These are phyloP conservation scores for Malurus leucopterus DNA, from an alignment of 2,797 vertebrate genomes.

Conservation along the genomic window DNA sequence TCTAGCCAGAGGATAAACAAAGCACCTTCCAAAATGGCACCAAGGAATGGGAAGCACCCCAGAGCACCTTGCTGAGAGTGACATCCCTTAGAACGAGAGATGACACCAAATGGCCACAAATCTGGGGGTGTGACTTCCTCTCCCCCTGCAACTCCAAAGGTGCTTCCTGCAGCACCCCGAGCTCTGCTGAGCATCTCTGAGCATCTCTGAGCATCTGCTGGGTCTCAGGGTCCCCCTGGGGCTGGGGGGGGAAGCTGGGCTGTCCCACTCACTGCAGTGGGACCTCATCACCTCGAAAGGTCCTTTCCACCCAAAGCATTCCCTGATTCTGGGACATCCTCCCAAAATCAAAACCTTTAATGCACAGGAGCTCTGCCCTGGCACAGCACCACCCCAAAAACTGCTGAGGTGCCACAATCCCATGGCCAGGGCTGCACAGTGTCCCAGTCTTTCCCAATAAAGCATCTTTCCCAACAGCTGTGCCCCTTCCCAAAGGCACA, in stretches of 20 bases:
- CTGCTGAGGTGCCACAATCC: not conserved
- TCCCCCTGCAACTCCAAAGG: not conserved
- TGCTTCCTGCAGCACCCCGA: accelerated
- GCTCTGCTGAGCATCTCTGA: not conserved
- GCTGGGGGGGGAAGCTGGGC: not conserved
- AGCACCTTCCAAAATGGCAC: not conserved
- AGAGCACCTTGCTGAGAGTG: not conserved
- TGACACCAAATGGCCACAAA: not conserved
- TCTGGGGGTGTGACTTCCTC: accelerated
- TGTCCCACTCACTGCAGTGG: not conserved
- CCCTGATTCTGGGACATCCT: not conserved
- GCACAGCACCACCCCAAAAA: not conserved
- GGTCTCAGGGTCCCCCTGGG: accelerated
- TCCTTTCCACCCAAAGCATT: not conserved
- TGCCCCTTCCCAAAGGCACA: not conserved
- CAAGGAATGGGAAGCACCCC: not conserved
- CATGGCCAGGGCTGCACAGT: accelerated
- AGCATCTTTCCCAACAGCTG: not conserved
- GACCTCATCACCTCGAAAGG: not conserved
- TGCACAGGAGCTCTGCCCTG: accelerated
- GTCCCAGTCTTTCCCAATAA: not conserved
- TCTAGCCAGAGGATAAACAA: not conserved
- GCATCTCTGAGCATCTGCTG: not conserved
- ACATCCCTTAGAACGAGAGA: not conserved
- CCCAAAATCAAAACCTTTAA: not conserved